Conservation (phyloP, 2,888 invertebrate genomes). For the Beris morrisii region DNA sequence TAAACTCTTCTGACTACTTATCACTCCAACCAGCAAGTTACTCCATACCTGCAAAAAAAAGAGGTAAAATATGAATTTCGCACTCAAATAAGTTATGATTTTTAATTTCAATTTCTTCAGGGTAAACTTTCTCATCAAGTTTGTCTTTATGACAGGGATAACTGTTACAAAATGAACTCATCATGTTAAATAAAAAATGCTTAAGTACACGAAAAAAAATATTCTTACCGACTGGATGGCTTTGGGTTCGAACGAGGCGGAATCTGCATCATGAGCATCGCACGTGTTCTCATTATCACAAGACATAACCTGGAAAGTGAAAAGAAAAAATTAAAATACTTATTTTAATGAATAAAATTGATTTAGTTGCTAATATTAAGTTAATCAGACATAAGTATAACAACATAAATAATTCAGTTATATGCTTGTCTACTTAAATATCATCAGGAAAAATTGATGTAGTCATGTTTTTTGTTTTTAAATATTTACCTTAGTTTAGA, state of each 20-base stretch:
- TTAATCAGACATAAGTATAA: conserved; percentile 41
- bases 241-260: neutral
- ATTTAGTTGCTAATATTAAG: neutral
- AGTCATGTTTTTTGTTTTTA: neutral
- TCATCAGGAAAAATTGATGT: conserved; percentile 39
- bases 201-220: neutral
- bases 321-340: neutral
- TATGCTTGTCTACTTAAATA: conserved; percentile 44
- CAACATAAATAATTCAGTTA: conserved; percentile 42
- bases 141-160: conserved; percentile 48
- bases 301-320: conserved; percentile 1
- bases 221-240: neutral
- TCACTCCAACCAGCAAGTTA: too few species aligned
- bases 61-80: too few species aligned
- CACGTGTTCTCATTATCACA: neutral
- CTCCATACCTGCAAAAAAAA: too few species aligned
- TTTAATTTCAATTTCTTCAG: conserved; percentile 39
- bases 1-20: too few species aligned
- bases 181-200: conserved; percentile 36
- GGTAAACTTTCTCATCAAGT: conserved; percentile 44
- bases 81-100: neutral
- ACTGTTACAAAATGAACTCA: conserved; percentile 43
- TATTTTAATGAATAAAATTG: conserved; percentile 33
- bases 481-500: neutral
- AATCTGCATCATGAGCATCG: neutral